Evolutionary conservation across 1,140 invertebrate species (phyloP).

Genomic region (Spodoptera litura): DNA sequence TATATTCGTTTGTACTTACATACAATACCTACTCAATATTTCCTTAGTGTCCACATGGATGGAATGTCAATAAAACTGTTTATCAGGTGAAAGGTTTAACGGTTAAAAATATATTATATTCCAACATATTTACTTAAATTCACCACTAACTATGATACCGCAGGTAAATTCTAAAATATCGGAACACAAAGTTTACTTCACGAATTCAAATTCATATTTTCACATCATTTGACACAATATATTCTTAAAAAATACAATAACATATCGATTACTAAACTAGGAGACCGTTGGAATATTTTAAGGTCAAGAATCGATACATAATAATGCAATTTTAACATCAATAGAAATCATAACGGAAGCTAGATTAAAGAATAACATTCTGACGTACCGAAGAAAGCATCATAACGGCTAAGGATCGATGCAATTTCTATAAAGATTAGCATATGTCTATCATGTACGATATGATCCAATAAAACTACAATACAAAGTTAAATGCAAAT

Average conservation of each 20-base stretch:
- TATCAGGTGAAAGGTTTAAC: too few relatives aligned
- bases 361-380: slow-evolving; percentile 81
- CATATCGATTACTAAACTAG: slow-evolving; percentile 53
- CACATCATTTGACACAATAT: slow-evolving; percentile 36
- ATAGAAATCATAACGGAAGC: slow-evolving; percentile 72
- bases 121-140: too few relatives aligned
- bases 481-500: slow-evolving; percentile 74
- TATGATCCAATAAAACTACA: slow-evolving; percentile 77
- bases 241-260: slow-evolving; percentile 47
- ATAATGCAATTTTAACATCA: slow-evolving; percentile 71
- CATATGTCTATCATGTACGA: slow-evolving; percentile 80
- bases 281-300: slow-evolving; percentile 68
- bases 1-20: too few relatives aligned
- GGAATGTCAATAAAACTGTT: too few relatives aligned
- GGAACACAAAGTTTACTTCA: background rate
- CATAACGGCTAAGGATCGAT: slow-evolving; percentile 64
- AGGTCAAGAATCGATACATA: slow-evolving; percentile 62
- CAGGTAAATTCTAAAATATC: too few relatives aligned
- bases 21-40: too few relatives aligned
- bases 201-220: background rate
- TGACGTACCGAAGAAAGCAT: slow-evolving; percentile 55
- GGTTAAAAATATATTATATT: too few relatives aligned
- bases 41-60: too few relatives aligned
- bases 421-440: slow-evolving; percentile 68
- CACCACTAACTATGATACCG: too few relatives aligned